Evolutionary conservation across 1,140 invertebrate genomes (phyloP).

Genomic region (Anastatus disparis): DNA sequence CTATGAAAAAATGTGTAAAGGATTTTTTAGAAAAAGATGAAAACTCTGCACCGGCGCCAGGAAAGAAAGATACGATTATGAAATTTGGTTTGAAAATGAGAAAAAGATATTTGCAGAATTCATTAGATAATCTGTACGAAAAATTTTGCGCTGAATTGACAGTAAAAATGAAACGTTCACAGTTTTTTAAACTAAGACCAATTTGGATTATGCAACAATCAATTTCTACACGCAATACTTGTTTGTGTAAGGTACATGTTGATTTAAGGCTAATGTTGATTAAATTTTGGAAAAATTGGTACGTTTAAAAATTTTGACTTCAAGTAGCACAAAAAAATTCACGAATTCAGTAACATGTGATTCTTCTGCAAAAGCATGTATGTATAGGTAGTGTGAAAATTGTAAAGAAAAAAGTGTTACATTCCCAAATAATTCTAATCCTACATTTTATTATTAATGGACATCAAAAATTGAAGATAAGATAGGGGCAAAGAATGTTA

Average conservation of each 20-base stretch:
- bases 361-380: conserved; percentile 29
- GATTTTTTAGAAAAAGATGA: conserved; percentile 47
- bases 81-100: conserved; percentile 43
- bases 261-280: conserved; percentile 4
- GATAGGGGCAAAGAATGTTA: background rate
- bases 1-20: conserved; percentile 8
- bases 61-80: conserved; percentile 46
- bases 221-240: conserved; percentile 30
- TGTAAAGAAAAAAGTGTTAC: too few species aligned
- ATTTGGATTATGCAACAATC: conserved; percentile 28
- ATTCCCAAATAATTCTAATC: background rate
- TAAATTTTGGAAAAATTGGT: too few species aligned
- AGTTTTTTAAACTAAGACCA: conserved; percentile 25
- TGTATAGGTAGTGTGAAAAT: conserved; percentile 33
- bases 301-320: conserved; percentile 31
- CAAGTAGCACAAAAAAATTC: conserved; percentile 37
- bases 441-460: conserved; percentile 4
- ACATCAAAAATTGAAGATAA: background rate
- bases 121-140: conserved; percentile 44
- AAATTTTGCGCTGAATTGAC: conserved; percentile 23
- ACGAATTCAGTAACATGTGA: conserved; percentile 33
- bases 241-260: conserved; percentile 32
- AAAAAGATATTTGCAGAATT: conserved; percentile 44
- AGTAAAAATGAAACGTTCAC: conserved; percentile 19
- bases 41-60: conserved; percentile 41